Evolutionary conservation across 2,888 invertebrate genomes (phyloP).

Genomic region (Dasysyrphus tricinctus): DNA sequence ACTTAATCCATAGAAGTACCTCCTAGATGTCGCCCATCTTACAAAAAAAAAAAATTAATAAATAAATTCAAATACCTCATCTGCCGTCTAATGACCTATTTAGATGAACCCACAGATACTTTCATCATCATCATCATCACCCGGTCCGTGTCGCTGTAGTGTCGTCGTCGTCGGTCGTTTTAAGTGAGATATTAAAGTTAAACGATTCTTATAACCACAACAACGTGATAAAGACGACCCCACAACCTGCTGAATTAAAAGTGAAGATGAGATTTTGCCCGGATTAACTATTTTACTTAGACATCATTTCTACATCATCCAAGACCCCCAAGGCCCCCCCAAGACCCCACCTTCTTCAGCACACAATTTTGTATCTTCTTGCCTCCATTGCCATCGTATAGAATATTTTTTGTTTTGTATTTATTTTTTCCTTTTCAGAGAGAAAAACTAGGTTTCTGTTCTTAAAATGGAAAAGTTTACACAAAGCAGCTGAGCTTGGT

Average conservation of each 20-base stretch:
- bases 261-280: conserved; percentile 58
- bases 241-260: conserved; percentile 63
- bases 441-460: conserved; percentile 52
- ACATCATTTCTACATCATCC: background rate
- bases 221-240: conserved; percentile 51
- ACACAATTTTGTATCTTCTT: background rate
- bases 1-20: conserved; percentile 25
- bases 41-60: background rate
- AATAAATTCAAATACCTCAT: conserved; percentile 30
- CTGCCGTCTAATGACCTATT: conserved; percentile 67
- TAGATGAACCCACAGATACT: conserved; percentile 64
- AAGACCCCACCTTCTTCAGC: no score
- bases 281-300: conserved; percentile 66
- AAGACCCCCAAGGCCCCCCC: background rate
- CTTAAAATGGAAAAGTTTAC: conserved; percentile 63
- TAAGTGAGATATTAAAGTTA: conserved; percentile 64
- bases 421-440: conserved; percentile 8
- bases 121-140: background rate
- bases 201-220: conserved; percentile 53
- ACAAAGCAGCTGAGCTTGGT: conserved; percentile 60
- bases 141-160: background rate
- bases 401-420: conserved; percentile 9
- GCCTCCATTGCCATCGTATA: conserved; percentile 20
- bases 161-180: conserved; percentile 14
- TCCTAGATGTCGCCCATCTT: conserved; percentile 4